Conservation (phyloP, 2,113 vertebrate genomes). For the Ondatra zibethicus region DNA sequence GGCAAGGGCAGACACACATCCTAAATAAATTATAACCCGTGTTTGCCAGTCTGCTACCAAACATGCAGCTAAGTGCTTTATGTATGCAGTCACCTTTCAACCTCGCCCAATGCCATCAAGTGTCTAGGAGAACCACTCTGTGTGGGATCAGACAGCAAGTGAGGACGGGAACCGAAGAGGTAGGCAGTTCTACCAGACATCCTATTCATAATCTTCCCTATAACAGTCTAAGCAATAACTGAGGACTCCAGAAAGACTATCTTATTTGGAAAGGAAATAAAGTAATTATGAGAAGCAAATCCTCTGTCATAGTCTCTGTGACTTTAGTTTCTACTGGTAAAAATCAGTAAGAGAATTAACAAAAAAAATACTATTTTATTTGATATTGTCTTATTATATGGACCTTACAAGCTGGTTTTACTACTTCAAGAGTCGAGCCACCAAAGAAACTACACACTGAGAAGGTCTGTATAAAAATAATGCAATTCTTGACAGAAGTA, state of each 20-base stretch:
- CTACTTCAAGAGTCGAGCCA: neutral
- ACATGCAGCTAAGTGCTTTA: neutral
- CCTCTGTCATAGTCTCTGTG: neutral
- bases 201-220: neutral
- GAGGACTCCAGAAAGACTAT: neutral
- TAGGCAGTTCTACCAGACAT: neutral
- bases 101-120: neutral
- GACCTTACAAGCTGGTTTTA: neutral
- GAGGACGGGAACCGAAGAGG: neutral
- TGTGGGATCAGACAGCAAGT: neutral
- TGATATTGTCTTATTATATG: neutral
- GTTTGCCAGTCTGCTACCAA: neutral
- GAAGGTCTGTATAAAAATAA: slow-evolving; percentile 44
- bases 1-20: neutral
- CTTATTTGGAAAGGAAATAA: slow-evolving; percentile 15
- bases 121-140: neutral
- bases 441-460: neutral
- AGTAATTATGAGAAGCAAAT: neutral
- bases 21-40: slow-evolving; percentile 42
- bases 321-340: neutral
- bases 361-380: neutral
- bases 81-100: neutral
- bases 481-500: slow-evolving; percentile 35
- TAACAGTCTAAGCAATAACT: neutral
- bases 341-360: neutral